phyloP scores from a whole-genome alignment of 2,113 vertebrate genomes.

The Coracopsis vasa region DNA sequence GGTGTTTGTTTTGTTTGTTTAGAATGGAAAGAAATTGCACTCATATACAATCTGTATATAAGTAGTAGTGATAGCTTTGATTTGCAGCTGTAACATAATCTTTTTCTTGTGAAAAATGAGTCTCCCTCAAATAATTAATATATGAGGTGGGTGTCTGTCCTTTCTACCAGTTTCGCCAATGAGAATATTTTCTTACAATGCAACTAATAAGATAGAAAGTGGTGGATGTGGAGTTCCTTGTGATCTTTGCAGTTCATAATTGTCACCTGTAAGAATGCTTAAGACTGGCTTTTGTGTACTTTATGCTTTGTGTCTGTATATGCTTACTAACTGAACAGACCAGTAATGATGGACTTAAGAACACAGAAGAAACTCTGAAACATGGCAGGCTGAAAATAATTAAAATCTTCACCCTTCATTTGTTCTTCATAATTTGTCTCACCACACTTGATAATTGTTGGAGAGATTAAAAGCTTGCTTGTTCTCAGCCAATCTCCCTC shows the following conservation, averaged over 20 bases:
- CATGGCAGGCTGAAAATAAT: neutral
- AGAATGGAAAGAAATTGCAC: neutral
- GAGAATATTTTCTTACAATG: neutral
- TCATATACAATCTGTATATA: neutral
- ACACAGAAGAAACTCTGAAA: neutral
- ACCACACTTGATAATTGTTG: slow-evolving; percentile 13
- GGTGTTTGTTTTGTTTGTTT: neutral
- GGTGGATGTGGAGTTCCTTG: neutral
- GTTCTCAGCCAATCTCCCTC: slow-evolving; percentile 25
- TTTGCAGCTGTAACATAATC: neutral
- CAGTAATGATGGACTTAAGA: neutral
- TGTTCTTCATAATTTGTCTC: slow-evolving; percentile 37
- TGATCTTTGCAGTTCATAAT: neutral
- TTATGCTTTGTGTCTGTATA: neutral
- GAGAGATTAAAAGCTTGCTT: slow-evolving; percentile 38
- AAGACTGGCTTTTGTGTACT: neutral
- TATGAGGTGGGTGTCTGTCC: neutral
- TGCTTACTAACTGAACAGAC: neutral
- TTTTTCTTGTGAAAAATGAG: neutral
- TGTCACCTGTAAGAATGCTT: neutral
- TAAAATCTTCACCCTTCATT: slow-evolving; percentile 46
- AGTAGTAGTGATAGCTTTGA: neutral
- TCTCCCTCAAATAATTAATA: neutral
- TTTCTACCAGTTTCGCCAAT: neutral
- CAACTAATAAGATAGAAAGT: neutral